These are phyloP conservation scores for Tympanuchus pallidicinctus DNA, from an alignment of 2,113 vertebrate genomes.

Conservation along the genomic window DNA sequence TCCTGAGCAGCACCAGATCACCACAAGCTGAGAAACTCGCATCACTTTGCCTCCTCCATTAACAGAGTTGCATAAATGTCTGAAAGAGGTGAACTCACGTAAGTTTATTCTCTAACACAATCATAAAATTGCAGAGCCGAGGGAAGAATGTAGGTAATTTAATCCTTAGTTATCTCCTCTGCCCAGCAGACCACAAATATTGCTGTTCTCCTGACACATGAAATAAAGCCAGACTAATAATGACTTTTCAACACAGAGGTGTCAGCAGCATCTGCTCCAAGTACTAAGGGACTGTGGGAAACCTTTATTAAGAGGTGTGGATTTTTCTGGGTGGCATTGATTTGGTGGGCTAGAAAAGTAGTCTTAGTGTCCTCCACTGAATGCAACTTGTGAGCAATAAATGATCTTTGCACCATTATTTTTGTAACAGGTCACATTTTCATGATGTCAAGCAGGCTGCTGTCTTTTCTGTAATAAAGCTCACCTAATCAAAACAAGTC, in stretches of 20 bases:
- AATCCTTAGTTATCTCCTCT: background rate
- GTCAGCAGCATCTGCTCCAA: background rate
- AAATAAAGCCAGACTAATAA: slow-evolving; percentile 1
- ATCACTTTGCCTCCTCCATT: background rate
- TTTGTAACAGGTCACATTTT: slow-evolving; percentile 29
- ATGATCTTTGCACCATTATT: background rate
- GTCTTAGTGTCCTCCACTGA: background rate
- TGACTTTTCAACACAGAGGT: background rate
- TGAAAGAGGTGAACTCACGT: background rate
- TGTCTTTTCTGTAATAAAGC: slow-evolving; percentile 48
- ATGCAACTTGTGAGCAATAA: background rate
- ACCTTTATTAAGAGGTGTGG: background rate
- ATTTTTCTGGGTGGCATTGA: background rate
- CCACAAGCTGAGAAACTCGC: accelerated
- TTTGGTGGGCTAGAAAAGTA: background rate
- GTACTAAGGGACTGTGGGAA: background rate
- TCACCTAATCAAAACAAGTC: slow-evolving; percentile 68
- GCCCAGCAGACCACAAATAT: background rate
- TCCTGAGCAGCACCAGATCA: background rate
- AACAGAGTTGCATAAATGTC: background rate
- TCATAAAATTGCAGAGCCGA: background rate
- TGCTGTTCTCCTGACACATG: accelerated
- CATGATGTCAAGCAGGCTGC: background rate
- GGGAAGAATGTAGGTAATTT: background rate
- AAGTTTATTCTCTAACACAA: background rate